A percentile compares a stretch with the other conserved stretches of the same genome.
phyloP scores from a whole-genome alignment of 2,113 vertebrate genomes.

The Prietella phreatophila region DNA sequence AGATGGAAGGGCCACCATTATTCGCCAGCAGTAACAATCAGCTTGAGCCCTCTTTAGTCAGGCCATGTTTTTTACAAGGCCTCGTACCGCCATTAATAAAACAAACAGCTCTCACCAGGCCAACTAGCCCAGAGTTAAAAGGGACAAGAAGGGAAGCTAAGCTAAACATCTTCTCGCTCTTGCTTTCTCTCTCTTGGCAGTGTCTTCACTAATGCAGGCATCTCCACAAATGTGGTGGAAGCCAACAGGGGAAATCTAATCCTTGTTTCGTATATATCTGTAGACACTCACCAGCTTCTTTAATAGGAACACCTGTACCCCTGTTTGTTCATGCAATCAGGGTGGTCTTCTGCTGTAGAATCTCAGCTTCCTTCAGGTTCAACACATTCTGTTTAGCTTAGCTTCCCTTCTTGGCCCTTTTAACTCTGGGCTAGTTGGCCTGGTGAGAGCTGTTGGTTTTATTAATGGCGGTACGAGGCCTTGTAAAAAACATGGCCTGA shows the following conservation, averaged over 20 bases:
- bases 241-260: conserved; percentile 21
- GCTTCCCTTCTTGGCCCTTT: too few species aligned
- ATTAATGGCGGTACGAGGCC: too few species aligned
- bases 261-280: conserved; percentile 17
- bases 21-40: conserved; percentile 50
- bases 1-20: conserved; percentile 45
- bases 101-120: conserved; percentile 16
- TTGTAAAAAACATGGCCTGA: too few species aligned
- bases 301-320: neutral
- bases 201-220: neutral
- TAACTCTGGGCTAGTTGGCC: too few species aligned
- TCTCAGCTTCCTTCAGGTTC: neutral
- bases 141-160: neutral
- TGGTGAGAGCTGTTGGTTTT: too few species aligned
- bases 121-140: conserved; percentile 15
- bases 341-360: neutral
- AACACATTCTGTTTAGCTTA: too few species aligned
- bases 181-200: conserved; percentile 34
- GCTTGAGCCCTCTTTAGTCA: conserved; percentile 36
- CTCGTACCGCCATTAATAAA: conserved; percentile 44
- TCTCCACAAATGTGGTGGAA: conserved; percentile 31
- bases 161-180: neutral
- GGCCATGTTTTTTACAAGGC: conserved; percentile 31
- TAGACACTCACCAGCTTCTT: neutral
- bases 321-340: neutral